Evolutionary conservation across 2,797 vertebrate genomes (phyloP).

Genomic region (Scolopax rusticola): DNA sequence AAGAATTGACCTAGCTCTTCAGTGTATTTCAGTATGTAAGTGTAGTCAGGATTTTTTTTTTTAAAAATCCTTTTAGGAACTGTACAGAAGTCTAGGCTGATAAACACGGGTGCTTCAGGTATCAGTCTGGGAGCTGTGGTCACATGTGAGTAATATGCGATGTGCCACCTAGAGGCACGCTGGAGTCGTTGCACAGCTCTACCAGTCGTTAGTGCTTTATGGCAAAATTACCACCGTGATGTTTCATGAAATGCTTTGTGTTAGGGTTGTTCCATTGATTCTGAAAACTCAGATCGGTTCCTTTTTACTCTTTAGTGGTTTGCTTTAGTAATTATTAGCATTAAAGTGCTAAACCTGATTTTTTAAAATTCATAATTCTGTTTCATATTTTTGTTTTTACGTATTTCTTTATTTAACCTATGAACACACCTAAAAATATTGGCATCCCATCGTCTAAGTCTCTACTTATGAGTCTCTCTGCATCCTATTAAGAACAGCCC

Average conservation of each 20-base stretch:
- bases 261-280: not conserved
- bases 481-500: not conserved
- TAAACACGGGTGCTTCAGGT: accelerated
- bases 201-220: not conserved
- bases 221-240: not conserved
- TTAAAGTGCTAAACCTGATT: not conserved
- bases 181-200: not conserved
- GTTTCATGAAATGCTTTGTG: not conserved
- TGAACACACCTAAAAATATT: not conserved
- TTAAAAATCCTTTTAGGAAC: not conserved
- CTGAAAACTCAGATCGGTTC: not conserved
- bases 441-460: not conserved
- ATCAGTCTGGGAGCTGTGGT: not conserved
- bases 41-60: not conserved
- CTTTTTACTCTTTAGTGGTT: not conserved
- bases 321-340: not conserved
- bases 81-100: not conserved
- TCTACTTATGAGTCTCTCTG: not conserved
- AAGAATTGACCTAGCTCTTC: not conserved
- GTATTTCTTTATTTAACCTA: not conserved
- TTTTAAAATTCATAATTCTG: not conserved
- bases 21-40: not conserved
- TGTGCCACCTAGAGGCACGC: slow-evolving; percentile 48
- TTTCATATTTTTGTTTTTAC: not conserved
- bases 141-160: not conserved